phyloP scores from a whole-genome alignment of 2,888 invertebrate genomes.

The Sicus ferrugineus region DNA sequence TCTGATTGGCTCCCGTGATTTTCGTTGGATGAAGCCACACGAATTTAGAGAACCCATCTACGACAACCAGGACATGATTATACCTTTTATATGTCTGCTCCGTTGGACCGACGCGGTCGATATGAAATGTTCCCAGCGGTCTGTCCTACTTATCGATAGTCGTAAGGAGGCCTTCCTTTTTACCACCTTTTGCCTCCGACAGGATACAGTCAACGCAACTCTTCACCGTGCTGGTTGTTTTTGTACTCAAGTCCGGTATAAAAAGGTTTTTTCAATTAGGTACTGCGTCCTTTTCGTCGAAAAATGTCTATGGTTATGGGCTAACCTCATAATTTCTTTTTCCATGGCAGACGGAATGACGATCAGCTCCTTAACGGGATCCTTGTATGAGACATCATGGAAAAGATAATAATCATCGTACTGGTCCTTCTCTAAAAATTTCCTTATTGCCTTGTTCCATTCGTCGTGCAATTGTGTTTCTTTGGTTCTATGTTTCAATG shows the following conservation, averaged over 20 bases:
- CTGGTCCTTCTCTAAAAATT: slow-evolving; percentile 26
- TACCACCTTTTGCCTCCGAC: slow-evolving; percentile 48
- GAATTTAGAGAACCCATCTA: slow-evolving; percentile 55
- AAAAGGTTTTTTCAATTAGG: slow-evolving; percentile 40
- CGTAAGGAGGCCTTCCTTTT: slow-evolving; percentile 38
- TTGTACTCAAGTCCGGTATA: slow-evolving; percentile 38
- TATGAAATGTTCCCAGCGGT: slow-evolving; percentile 52
- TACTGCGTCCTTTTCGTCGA: slow-evolving; percentile 46
- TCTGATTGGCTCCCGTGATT: slow-evolving; percentile 47
- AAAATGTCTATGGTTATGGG: slow-evolving; percentile 58
- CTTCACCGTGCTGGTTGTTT: slow-evolving; percentile 28
- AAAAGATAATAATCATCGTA: slow-evolving; percentile 38
- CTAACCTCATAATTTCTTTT: slow-evolving; percentile 52
- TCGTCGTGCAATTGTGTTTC: slow-evolving; percentile 33
- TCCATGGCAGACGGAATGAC: slow-evolving; percentile 54
- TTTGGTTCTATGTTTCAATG: slow-evolving; percentile 29
- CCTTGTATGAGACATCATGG: slow-evolving; percentile 37
- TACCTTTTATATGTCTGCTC: slow-evolving; percentile 29
- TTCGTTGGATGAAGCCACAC: slow-evolving; percentile 55
- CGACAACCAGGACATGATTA: slow-evolving; percentile 40
- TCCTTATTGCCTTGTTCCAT: slow-evolving; percentile 34
- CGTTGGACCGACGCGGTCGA: slow-evolving; percentile 57
- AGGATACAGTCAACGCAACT: slow-evolving; percentile 37
- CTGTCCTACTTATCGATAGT: slow-evolving; percentile 49
- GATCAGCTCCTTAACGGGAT: slow-evolving; percentile 39